phyloP scores from a whole-genome alignment of 2,797 vertebrate genomes.

The Myotis daubentonii region DNA sequence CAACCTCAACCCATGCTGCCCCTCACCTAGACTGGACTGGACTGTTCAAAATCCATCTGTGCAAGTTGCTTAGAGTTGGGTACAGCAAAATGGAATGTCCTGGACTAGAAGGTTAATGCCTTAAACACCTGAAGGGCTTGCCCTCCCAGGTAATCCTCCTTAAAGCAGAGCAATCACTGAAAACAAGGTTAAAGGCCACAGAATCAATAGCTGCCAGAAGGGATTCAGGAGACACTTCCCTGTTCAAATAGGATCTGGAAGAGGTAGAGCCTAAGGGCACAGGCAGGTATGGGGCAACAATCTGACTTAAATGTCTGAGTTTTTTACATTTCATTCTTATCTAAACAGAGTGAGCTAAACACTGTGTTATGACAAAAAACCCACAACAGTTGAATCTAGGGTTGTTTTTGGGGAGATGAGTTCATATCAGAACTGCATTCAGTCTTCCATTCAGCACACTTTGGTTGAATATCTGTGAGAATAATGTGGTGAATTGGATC shows the following conservation, averaged over 20 bases:
- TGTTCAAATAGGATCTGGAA: neutral
- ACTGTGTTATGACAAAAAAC: neutral
- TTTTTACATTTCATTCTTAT: neutral
- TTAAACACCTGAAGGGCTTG: neutral
- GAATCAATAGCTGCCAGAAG: neutral
- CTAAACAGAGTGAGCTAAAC: neutral
- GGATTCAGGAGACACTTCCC: neutral
- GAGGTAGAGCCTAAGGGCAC: neutral
- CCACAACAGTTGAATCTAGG: neutral
- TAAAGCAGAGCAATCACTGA: neutral
- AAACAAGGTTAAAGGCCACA: neutral
- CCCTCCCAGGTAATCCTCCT: neutral
- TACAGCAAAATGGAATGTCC: neutral
- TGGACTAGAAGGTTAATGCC: neutral
- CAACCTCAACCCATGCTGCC: neutral
- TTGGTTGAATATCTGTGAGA: neutral
- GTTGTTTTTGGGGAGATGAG: neutral
- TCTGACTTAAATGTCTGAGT: no score
- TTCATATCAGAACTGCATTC: neutral
- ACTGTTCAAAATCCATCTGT: neutral
- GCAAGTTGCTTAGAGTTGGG: neutral
- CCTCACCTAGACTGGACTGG: neutral
- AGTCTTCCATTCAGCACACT: accelerated
- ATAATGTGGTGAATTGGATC: accelerated
- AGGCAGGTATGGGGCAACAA: neutral